Evolutionary conservation across 2,113 vertebrate genomes (phyloP), one percentile per base, ranked within the genome.

Genomic region (Megatriorchis doriae): DNA sequence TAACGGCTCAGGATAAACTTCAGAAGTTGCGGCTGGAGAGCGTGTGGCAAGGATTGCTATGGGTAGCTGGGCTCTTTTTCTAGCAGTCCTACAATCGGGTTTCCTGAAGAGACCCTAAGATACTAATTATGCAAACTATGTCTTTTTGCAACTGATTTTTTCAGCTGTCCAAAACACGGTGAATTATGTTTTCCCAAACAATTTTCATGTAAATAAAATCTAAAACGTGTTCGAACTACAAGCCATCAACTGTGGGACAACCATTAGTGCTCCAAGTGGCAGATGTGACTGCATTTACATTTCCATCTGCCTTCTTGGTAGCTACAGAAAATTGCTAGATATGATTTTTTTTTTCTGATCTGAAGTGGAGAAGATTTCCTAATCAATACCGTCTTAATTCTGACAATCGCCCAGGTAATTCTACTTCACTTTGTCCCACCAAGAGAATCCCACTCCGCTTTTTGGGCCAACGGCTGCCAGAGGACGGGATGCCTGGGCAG

Each of bases 91-190:
- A 79, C 66, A 65, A 42, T 66, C 79, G 78, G 79, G 86, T 96
- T 96, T 97, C 95, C 77, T 90, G 81, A 96, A 85, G 31, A 97
- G 93, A 89, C 0, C 13, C 81, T 81, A 70, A 52, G 65, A 91
- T 56, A 55, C 50, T 68, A 56, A 70, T 81, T 90, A 92, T 67
- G 68, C 72, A 95, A 27, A n/a, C 72, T 87, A 68, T 61, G 72
- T 86, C 93, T 88, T 97, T 97, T 91, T 83, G 80, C 59, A 94
- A 88, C 63, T 50, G 4, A 34, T 79, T 81, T 92, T 84, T 95
- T 87, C 66, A 90, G 75, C 72, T 75, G 65, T 68, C 80, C 52
- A 86, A 92, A 95, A 34, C 53, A 68, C 1, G 20, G 48, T 63
- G 65, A 86, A 55, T 75, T 87, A 10, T 70, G 75, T 83, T 93